Evolutionary conservation across 2,888 invertebrate species (phyloP), one percentile per base, ranked within the genome.

Genomic region (Nomada flava): DNA sequence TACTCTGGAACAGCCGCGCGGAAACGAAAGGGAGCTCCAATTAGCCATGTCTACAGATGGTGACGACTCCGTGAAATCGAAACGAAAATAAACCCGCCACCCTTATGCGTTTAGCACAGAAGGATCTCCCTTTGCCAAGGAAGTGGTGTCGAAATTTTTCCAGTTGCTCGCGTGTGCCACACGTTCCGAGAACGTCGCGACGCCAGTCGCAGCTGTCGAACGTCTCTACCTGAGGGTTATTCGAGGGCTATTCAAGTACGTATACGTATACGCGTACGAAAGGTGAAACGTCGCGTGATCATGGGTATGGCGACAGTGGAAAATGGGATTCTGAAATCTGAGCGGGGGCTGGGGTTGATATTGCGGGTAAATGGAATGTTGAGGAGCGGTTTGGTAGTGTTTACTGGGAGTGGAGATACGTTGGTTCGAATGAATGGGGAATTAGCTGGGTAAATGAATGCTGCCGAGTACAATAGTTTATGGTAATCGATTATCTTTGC

Each of bases 51-150:
- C 50, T 59, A 44, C 36, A 18, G 52, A 2, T 29, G 74, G 20
- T n/a, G n/a, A 79, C 44, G 70, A 83, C 77, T 80, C 78, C 57
- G 59, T 80, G 82, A 76, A 79, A 83, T 83, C 69, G 60, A 50
- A 76, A 64, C 80, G 76, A 85, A 83, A 86, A 87, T 86, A 86
- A 74, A 87, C 82, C 18, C 63, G 47, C n/a, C 53, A 60, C 64
- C 69, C 62, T 18, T 44, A 50, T 65, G 50, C 70, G 5, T 20
- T 23, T 26, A 23, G 44, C 44, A 23, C 44, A 65, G 50, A 53
- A 69, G 53, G n/a, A 26, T 67, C 62, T 67, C 52, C 50, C 65
- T 53, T 57, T 20, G 36, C 23, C 47, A 23, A 47, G 53, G 55
- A 55, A 62, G 64, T 55, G 71, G 76, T 81, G 47, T 73, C 65